Evolutionary conservation across 1,140 invertebrate species (phyloP).

Genomic region (Thaumetopoea pityocampa): DNA sequence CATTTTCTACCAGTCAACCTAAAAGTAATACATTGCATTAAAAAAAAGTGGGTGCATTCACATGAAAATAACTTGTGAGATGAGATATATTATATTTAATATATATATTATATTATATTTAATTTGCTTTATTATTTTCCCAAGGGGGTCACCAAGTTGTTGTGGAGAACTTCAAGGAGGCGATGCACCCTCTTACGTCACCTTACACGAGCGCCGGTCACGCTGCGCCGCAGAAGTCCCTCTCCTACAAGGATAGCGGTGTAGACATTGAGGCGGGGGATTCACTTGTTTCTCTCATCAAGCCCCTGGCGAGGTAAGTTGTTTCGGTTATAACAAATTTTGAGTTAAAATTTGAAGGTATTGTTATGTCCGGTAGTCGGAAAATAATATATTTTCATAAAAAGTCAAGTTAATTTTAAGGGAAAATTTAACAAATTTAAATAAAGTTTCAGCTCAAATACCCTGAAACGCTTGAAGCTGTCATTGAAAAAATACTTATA

Average conservation of each 20-base stretch:
- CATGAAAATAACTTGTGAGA: too few species aligned
- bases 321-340: too few species aligned
- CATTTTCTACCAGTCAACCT: too few species aligned
- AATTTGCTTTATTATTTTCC: neutral
- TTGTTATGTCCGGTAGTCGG: neutral
- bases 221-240: constrained; percentile 39
- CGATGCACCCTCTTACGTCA: constrained; percentile 70
- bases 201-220: constrained; percentile 32
- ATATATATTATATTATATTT: neutral
- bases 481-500: too few species aligned
- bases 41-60: too few species aligned
- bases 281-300: constrained; percentile 87
- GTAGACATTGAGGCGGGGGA: constrained; percentile 94
- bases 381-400: too few species aligned
- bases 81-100: constrained; percentile 1
- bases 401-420: too few species aligned
- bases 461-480: too few species aligned
- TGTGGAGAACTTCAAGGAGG: constrained; percentile 81
- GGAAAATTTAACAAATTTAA: too few species aligned
- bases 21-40: too few species aligned
- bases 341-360: neutral
- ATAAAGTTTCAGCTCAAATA: too few species aligned
- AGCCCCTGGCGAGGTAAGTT: constrained; percentile 80
- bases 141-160: constrained; percentile 76
- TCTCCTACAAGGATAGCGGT: constrained; percentile 89